Base-by-base conservation (phyloP, 2,888 invertebrate genomes). In the Cheilosia soror region DNA sequence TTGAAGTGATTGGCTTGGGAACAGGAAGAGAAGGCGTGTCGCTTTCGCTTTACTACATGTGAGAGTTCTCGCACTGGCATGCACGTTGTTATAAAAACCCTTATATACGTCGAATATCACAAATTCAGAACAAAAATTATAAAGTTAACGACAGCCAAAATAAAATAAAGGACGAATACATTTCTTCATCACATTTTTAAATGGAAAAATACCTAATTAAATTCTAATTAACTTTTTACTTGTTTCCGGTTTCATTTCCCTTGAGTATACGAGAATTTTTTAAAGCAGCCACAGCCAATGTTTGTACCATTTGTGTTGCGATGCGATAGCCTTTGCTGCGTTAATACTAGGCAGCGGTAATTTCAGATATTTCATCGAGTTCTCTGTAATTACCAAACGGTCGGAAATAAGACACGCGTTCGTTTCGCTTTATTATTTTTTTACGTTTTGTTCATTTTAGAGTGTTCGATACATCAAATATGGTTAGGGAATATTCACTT, bases 211-310 rank as follows among this genome's bases (percentile, higher is more conserved):
- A 40, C 20, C 42, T 68, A 42, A 68, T 55, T 53, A 66, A 53
- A 29, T 66, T 66, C 40, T 40, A 66, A 53, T 53, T 66, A 66
- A 5, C 49, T 37, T 65, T 37, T 13, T 60, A 27, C 15, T 44
- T 49, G 49, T 20, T 2, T 63, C 47, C 31, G 51, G 66, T 68
- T 53, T 66, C 15, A 40, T 53, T 66, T 53, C 49, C 13, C 6
- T 53, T 40, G n/a, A 44, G 15, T 44, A 44, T 11, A n/a, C 11
- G n/a, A 13, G 1, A 25, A 6, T 7, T 31, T 37, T 53, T 51
- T 66, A 1, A 11, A 37, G 4, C 11, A 11, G 4, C 31, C 40
- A 7, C 55, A n/a, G n/a, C n/a, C n/a, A 42, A 29, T 53, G 55
- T 42, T 29, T 13, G 42, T 68, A 42, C 15, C 55, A 42, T 55